Evolutionary conservation across 2,888 invertebrate species (phyloP).

Genomic region (Petrophora chlorosata): DNA sequence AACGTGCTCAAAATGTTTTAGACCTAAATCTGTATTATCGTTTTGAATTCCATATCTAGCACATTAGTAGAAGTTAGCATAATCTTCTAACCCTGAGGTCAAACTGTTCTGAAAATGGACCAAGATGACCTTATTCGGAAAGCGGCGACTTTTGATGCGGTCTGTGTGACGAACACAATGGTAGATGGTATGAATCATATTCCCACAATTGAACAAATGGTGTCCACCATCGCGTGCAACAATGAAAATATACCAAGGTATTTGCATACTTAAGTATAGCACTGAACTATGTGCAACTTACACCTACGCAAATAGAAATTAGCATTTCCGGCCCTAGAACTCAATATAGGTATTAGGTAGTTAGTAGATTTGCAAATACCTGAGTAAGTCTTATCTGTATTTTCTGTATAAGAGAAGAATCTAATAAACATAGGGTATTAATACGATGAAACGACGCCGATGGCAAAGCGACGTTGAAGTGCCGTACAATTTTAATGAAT

Average conservation of each 20-base stretch:
- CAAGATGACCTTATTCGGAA: slow-evolving; percentile 66
- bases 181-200: slow-evolving; percentile 67
- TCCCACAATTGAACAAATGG: slow-evolving; percentile 53
- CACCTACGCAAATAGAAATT: too few relatives aligned
- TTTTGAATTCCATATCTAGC: neutral
- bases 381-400: too few relatives aligned
- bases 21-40: neutral
- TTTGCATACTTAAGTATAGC: neutral
- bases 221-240: slow-evolving; percentile 9
- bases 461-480: too few relatives aligned
- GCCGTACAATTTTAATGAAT: too few relatives aligned
- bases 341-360: too few relatives aligned
- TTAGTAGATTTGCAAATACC: too few relatives aligned
- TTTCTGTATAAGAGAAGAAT: too few relatives aligned
- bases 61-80: slow-evolving; percentile 1
- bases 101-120: slow-evolving; percentile 51
- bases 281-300: slow-evolving; percentile 2
- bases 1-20: too few relatives aligned
- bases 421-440: too few relatives aligned
- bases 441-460: too few relatives aligned
- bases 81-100: slow-evolving; percentile 32
- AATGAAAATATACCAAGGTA: neutral
- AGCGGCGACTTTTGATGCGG: slow-evolving; percentile 59
- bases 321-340: too few relatives aligned
- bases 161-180: slow-evolving; percentile 61